Conservation (phyloP, 1,140 invertebrate species). For the Popillia japonica region DNA sequence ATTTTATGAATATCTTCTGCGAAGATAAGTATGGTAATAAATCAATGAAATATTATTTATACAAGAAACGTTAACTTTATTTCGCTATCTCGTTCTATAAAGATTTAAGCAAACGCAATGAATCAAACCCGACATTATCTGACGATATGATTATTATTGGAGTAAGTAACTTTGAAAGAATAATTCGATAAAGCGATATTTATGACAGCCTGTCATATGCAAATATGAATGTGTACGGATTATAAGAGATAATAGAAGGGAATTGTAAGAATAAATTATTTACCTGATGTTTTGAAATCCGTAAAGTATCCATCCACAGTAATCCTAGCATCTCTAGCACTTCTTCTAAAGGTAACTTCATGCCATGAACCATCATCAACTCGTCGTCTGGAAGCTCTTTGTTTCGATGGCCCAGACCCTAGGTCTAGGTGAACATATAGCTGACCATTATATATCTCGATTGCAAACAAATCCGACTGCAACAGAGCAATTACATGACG, state of each 20-base stretch:
- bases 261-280: neutral
- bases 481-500: slow-evolving; percentile 43
- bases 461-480: slow-evolving; percentile 89
- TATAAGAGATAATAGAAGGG: neutral
- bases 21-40: neutral
- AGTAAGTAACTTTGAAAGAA: neutral
- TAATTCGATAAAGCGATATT: neutral
- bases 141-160: no score
- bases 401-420: slow-evolving; percentile 88
- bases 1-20: neutral
- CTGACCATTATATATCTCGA: slow-evolving; percentile 93
- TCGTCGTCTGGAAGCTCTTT: slow-evolving; percentile 80
- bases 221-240: neutral
- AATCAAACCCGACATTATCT: no score
- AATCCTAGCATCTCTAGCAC: slow-evolving; percentile 84
- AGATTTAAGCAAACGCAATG: no score
- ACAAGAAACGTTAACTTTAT: neutral
- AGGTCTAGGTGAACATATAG: slow-evolving; percentile 91
- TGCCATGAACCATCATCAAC: slow-evolving; percentile 95
- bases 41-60: neutral
- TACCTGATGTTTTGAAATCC: slow-evolving; percentile 89
- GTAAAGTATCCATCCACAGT: slow-evolving; percentile 87
- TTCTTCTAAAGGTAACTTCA: slow-evolving; percentile 81
- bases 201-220: neutral
- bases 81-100: no score